Evolutionary conservation across 92 coral and sea anemone species (phyloP), one percentile per base, ranked within the genome.

Genomic region (Nematostella vectensis): DNA sequence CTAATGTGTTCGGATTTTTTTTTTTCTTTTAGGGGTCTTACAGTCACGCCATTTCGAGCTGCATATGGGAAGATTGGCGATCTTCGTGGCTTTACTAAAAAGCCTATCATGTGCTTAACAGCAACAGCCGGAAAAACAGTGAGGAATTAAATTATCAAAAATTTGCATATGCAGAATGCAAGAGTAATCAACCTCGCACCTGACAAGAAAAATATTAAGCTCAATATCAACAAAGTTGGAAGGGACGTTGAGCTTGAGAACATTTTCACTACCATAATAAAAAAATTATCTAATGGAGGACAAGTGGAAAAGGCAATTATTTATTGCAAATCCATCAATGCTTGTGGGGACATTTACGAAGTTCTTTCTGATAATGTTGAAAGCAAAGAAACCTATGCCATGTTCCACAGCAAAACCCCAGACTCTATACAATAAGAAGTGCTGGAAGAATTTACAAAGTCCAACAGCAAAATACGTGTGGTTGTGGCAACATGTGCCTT

Each of bases 331-430:
- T n/a, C n/a, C n/a, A n/a, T n/a, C n/a, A n/a, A n/a, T n/a, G n/a
- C n/a, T 29, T 74, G 81, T 68, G 81, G 81, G 25, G 54, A 68
- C 22, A 28, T 74, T 8, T 74, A 57, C 29, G 39, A 59, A 8
- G 42, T 74, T 50, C 60, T 74, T 19, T 55, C 57, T 61, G 56
- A 68, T 37, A 49, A 29, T 44, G 3, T 64, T 17, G 0, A 13
- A 23, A 25, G 45, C 51, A 65, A 57, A 11, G 45, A 36, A 15
- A 27, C 59, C 23, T 69, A 43, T 59, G 76, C 38, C 10, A 75
- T 69, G 82, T 75, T 50, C 52, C 82, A 75, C 47, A 71, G 75
- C 36, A 75, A 61, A 20, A 75, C 82, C 19, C 76, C 75, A 13
- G 52, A 33, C 12, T 66, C 57, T 21, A 42, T 65, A 16, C 73